Percentiles rank a stretch among this genome's conserved stretches.
These are phyloP conservation scores for Invenusta paracnida DNA, from an alignment of 2,888 invertebrate species.

Conservation along the genomic window DNA sequence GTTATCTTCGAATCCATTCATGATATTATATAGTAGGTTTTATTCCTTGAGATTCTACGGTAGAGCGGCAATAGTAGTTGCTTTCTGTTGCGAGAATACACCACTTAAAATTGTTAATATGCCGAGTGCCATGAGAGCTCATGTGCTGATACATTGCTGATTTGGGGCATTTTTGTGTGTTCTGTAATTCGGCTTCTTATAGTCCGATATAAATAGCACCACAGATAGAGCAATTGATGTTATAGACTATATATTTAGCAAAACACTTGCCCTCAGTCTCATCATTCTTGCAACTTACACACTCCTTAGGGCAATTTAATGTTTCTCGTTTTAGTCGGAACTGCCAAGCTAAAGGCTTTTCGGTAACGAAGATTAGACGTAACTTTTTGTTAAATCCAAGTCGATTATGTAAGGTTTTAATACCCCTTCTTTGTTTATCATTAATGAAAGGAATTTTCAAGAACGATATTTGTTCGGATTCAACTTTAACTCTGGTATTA, in stretches of 20 bases:
- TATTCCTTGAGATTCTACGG: background rate
- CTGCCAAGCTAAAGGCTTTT: background rate
- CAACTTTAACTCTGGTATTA: background rate
- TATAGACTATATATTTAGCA: background rate
- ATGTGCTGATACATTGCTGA: background rate
- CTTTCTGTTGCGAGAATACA: background rate
- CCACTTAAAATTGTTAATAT: background rate
- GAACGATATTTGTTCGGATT: background rate
- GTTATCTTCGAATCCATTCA: background rate
- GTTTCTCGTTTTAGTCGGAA: background rate
- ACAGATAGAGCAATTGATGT: background rate
- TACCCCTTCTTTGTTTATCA: background rate
- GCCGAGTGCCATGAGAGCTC: background rate
- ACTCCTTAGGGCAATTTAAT: background rate
- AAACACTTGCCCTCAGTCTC: background rate
- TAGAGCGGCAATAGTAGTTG: background rate
- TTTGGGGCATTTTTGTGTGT: background rate
- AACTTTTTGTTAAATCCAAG: background rate
- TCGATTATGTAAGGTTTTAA: background rate
- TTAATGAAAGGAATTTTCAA: background rate
- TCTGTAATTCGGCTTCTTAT: background rate
- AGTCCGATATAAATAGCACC: background rate
- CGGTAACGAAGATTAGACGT: background rate
- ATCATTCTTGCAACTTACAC: background rate
- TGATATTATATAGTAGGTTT: background rate